Base-by-base conservation (phyloP, 2,888 invertebrate genomes). In the Drosophila sordidula region DNA sequence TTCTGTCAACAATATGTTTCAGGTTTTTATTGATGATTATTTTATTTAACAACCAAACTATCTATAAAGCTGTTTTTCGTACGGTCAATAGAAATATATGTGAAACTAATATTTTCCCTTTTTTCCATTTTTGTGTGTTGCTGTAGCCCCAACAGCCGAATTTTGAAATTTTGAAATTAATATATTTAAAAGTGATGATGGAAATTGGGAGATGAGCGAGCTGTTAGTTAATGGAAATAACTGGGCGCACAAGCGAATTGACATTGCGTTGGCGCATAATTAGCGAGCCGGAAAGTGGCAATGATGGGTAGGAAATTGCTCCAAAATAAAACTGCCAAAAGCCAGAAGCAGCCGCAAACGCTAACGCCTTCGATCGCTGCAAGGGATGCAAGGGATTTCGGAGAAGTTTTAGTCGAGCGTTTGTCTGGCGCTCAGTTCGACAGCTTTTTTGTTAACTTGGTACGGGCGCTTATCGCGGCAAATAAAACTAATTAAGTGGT, bases 401-500 rank as follows among this genome's bases (percentile, higher is more conserved):
- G 3, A 44, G 61, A 61, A 44, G 46, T 44, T 56, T 59, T 34
- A 34, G 18, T 16, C 11, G 8, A 36, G 6, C 34, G 36, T 29
- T 16, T n/a, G 9, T 25, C 32, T n/a, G 6, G 16, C 18, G 29
- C n/a, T 38, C 14, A 22, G 14, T 42, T 29, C 14, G 50, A 18
- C 18, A 25, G 26, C 62, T 22, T 18, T 22, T 9, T 18, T 29
- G 34, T 4, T 34, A 12, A 34, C 18, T 6, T 26, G 44, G 16
- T 72, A 22, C 4, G 16, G 14, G 6, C 8, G 0, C 1, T 25
- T 16, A 16, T 11, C 11, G 18, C 22, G 22, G 68, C 59, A 82
- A 89, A 82, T 74, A 72, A 70, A 75, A 68, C 84, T 85, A 76
- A 87, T 81, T 81, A 88, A 79, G 74, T 74, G 69, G 59, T 38